These are phyloP conservation scores for Actias luna DNA, from an alignment of 2,888 invertebrate genomes.

Conservation along the genomic window DNA sequence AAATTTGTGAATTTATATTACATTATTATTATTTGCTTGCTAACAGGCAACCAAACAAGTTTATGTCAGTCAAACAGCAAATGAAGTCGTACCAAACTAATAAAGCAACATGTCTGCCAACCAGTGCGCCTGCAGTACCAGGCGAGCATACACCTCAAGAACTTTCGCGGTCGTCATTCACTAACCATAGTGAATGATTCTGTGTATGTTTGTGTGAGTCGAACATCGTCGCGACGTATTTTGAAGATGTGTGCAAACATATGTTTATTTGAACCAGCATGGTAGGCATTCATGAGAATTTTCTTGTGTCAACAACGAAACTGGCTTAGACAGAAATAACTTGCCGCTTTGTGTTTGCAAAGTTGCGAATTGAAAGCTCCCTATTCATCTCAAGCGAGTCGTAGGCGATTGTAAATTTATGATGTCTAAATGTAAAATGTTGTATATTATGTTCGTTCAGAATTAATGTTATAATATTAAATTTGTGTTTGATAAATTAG, in stretches of 20 bases:
- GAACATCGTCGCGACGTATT: conserved; percentile 31
- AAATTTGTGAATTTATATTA: too few species aligned
- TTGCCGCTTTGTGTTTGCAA: conserved; percentile 69
- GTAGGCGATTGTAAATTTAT: conserved; percentile 13
- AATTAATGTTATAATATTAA: neutral
- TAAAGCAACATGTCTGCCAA: conserved; percentile 71
- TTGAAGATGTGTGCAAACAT: conserved; percentile 52
- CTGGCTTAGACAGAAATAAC: conserved; percentile 71
- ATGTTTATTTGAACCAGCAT: conserved; percentile 72
- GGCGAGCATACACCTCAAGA: conserved; percentile 59
- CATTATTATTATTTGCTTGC: neutral
- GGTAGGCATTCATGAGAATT: conserved; percentile 79
- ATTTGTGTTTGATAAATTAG: neutral
- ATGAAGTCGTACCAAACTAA: conserved; percentile 23
- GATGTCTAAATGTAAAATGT: neutral
- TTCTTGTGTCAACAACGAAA: conserved; percentile 75
- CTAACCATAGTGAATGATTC: conserved; percentile 55
- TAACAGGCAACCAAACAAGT: neutral
- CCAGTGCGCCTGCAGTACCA: conserved; percentile 63
- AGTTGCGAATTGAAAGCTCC: conserved; percentile 46
- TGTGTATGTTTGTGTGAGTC: conserved; percentile 52
- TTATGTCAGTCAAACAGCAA: neutral
- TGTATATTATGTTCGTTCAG: neutral
- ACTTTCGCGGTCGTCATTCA: conserved; percentile 68
- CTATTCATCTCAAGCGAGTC: conserved; percentile 28